These are phyloP conservation scores for Poeciliopsis turrubarensis DNA, from an alignment of 2,113 vertebrate species.

Conservation along the genomic window DNA sequence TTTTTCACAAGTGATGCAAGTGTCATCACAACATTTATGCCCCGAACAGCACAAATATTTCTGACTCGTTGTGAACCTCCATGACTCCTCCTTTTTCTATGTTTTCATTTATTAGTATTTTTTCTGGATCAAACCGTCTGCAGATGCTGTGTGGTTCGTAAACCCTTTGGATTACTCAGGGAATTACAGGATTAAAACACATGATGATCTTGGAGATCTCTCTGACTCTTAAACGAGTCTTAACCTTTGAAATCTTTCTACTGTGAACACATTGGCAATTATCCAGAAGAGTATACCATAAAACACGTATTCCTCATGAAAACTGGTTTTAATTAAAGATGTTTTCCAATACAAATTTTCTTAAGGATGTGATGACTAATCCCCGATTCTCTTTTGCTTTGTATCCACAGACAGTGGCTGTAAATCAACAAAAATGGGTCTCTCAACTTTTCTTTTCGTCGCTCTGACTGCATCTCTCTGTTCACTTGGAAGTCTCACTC, in stretches of 20 bases:
- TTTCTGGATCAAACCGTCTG: slow-evolving; percentile 4
- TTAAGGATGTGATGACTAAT: not conserved
- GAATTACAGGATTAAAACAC: slow-evolving; percentile 39
- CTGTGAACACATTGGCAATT: slow-evolving; percentile 1
- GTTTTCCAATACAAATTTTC: not conserved
- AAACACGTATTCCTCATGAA: not conserved
- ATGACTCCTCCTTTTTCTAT: not conserved
- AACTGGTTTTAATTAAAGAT: not conserved
- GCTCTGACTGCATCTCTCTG: slow-evolving; percentile 17
- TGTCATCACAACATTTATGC: slow-evolving; percentile 5
- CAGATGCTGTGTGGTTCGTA: slow-evolving; percentile 14
- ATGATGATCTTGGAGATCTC: slow-evolving; percentile 17
- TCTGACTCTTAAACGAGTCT: not conserved
- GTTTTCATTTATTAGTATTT: slow-evolving; percentile 9
- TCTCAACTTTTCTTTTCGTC: slow-evolving; percentile 27
- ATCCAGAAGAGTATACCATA: not conserved
- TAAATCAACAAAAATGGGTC: slow-evolving; percentile 39
- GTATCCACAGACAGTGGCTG: slow-evolving; percentile 39
- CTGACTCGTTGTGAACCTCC: slow-evolving; percentile 2
- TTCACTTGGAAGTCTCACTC: slow-evolving; percentile 43
- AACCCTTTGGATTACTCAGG: slow-evolving; percentile 28
- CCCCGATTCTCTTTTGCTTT: not conserved
- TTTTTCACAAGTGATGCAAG: not conserved
- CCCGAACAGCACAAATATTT: slow-evolving; percentile 17
- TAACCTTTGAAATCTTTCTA: slow-evolving; percentile 1